These are phyloP conservation scores for Pecten maximus DNA, from an alignment of 2,888 invertebrate species.

Conservation along the genomic window DNA sequence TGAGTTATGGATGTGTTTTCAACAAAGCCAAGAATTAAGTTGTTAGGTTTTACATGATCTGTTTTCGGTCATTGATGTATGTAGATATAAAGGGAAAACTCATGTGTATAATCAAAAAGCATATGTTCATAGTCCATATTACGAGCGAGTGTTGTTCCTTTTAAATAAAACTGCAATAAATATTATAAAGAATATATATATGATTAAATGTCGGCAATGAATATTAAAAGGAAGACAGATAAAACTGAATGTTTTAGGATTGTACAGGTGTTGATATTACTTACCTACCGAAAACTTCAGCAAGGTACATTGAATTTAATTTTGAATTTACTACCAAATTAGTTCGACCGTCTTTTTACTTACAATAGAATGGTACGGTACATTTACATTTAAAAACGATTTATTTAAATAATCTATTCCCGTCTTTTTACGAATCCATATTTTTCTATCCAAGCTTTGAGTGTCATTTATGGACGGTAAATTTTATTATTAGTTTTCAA, in stretches of 20 bases:
- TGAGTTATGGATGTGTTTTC: too few relatives aligned
- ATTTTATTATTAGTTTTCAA: constrained; percentile 17
- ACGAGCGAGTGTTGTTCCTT: background rate
- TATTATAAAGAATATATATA: background rate
- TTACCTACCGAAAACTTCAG: background rate
- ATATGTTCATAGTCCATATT: background rate
- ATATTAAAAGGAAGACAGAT: too few relatives aligned
- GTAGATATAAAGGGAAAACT: background rate
- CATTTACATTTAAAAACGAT: background rate
- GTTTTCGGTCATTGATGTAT: background rate
- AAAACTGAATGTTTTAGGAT: too few relatives aligned
- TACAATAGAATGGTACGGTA: background rate
- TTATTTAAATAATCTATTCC: background rate
- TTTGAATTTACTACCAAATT: background rate
- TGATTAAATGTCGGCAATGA: background rate
- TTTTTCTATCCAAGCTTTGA: background rate
- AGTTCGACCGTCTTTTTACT: background rate
- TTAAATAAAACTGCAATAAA: background rate
- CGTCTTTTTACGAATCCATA: background rate
- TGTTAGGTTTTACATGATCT: background rate
- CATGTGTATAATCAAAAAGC: background rate
- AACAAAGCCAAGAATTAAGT: background rate
- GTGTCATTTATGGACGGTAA: background rate
- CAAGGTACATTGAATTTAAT: background rate
- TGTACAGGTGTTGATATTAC: background rate